Conservation (phyloP, 2,888 invertebrate species). For the Tetheella fluctuosa region DNA sequence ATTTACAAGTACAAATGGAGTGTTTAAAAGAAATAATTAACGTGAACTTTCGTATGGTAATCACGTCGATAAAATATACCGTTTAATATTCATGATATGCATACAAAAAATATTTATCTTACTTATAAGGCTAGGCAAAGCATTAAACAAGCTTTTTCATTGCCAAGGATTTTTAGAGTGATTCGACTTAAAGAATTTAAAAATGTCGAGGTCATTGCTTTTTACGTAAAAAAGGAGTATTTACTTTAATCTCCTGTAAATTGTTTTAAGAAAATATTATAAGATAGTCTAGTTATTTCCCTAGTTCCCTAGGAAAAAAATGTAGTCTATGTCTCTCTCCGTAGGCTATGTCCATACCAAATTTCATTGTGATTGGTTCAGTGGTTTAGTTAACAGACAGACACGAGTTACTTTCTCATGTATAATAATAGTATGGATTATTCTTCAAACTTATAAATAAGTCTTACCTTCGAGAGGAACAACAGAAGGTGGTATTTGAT, state of each 20-base stretch:
- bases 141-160: neutral
- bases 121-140: neutral
- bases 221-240: too few species aligned
- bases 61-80: neutral
- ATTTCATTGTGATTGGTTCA: too few species aligned
- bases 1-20: too few species aligned
- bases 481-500: slow-evolving; percentile 98
- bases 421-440: neutral
- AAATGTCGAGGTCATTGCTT: neutral
- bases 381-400: too few species aligned
- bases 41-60: neutral
- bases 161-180: neutral
- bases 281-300: too few species aligned
- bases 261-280: neutral
- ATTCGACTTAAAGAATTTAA: neutral
- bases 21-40: neutral
- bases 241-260: neutral
- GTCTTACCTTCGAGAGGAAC: slow-evolving; percentile 92
- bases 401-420: too few species aligned
- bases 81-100: neutral
- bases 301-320: too few species aligned
- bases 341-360: too few species aligned
- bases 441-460: too few species aligned
- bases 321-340: too few species aligned
- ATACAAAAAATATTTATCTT: neutral